Conservation (phyloP, 2,888 invertebrate species). For the Coremacera marginata region DNA sequence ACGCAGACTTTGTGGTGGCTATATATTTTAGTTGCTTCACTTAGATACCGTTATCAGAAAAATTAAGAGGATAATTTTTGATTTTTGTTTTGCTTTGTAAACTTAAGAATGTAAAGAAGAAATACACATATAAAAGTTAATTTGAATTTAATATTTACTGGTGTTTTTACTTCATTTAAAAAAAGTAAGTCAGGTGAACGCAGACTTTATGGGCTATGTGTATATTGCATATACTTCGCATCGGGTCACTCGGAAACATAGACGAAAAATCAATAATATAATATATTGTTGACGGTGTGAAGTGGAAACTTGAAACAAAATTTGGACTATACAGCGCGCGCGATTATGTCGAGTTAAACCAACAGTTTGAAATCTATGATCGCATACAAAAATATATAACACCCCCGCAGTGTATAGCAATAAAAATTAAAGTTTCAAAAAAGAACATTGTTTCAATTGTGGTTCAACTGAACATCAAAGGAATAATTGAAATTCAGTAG, state of each 20-base stretch:
- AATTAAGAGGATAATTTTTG: too few relatives aligned
- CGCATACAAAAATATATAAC: conserved; percentile 7
- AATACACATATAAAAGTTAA: too few relatives aligned
- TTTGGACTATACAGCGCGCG: conserved; percentile 20
- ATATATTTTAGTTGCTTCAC: too few relatives aligned
- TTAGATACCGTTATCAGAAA: too few relatives aligned
- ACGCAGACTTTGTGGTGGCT: too few relatives aligned
- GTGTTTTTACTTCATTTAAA: too few relatives aligned
- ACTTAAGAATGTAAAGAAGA: too few relatives aligned
- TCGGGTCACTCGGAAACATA: conserved; percentile 27
- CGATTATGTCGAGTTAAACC: conserved; percentile 15
- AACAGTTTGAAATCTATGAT: conserved; percentile 28
- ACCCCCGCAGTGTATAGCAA: neutral
- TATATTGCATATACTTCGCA: conserved; percentile 36
- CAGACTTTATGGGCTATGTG: too few relatives aligned
- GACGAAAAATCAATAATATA: conserved; percentile 34
- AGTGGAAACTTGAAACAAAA: conserved; percentile 30
- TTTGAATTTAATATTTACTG: too few relatives aligned
- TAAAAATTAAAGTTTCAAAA: neutral
- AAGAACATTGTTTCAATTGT: conserved; percentile 42
- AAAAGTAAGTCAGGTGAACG: too few relatives aligned
- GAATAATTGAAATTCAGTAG: conserved; percentile 37
- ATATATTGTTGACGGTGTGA: conserved; percentile 36
- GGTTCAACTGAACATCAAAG: conserved; percentile 42
- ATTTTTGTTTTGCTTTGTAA: too few relatives aligned